Percentiles rank a stretch among this genome's conserved stretches.
Evolutionary conservation across 2,113 vertebrate species (phyloP).

Genomic region (Corvus moneduloides): DNA sequence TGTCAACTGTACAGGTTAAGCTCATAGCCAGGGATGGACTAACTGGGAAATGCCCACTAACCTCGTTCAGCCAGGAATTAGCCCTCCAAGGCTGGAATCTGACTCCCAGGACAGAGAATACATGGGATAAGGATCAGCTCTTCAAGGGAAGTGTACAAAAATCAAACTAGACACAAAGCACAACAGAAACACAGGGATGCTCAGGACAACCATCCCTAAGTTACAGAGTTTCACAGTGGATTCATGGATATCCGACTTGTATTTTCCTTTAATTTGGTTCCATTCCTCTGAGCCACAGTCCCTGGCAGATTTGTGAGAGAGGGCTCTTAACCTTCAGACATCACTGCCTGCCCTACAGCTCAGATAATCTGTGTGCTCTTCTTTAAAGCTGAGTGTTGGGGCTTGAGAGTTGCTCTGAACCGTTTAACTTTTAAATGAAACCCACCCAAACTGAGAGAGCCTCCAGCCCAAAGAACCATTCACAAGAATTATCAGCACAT

Average conservation of each 20-base stretch:
- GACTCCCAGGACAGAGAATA: background rate
- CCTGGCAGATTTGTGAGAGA: background rate
- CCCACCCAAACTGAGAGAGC: background rate
- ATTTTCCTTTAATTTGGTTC: background rate
- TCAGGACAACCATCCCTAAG: background rate
- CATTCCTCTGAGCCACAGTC: background rate
- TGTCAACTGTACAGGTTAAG: background rate
- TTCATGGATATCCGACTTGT: background rate
- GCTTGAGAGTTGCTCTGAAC: background rate
- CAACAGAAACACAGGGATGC: background rate
- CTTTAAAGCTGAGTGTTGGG: background rate
- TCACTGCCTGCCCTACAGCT: background rate
- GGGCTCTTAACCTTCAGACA: background rate
- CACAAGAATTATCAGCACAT: background rate
- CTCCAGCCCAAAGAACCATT: background rate
- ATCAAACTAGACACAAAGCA: background rate
- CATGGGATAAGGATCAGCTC: rapidly evolving
- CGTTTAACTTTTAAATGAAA: background rate
- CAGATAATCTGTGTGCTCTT: background rate
- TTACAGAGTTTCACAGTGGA: background rate
- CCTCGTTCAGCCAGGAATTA: background rate
- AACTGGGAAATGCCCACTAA: background rate
- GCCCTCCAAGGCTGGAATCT: background rate
- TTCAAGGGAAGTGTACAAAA: background rate
- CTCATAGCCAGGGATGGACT: background rate